These are phyloP conservation scores for Clunio marinus DNA, from an alignment of 2,888 invertebrate genomes.

Conservation along the genomic window DNA sequence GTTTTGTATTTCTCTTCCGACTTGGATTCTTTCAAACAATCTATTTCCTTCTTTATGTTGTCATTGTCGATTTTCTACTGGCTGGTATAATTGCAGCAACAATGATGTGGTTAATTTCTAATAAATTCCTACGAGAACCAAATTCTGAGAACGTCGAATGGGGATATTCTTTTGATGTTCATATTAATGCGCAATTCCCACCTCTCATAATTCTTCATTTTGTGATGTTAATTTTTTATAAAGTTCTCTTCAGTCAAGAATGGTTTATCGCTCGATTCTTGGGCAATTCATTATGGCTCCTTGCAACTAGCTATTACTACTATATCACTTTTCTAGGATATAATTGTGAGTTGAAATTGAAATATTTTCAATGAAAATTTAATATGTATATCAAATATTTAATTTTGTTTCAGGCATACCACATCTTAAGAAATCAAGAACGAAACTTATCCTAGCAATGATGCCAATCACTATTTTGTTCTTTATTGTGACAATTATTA, in stretches of 20 bases:
- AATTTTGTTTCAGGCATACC: conserved; percentile 67
- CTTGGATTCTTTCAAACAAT: conserved; percentile 66
- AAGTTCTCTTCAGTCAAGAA: conserved; percentile 69
- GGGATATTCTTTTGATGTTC: conserved; percentile 98
- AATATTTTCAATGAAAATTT: neutral
- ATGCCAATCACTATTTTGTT: conserved; percentile 71
- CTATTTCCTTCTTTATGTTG: conserved; percentile 83
- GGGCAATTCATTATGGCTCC: conserved; percentile 91
- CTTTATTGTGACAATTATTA: conserved; percentile 71
- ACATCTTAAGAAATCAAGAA: conserved; percentile 68
- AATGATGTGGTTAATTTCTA: conserved; percentile 72
- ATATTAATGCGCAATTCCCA: conserved; percentile 98
- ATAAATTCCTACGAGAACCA: conserved; percentile 47
- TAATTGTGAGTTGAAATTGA: conserved; percentile 81
- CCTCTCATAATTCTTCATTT: conserved; percentile 89
- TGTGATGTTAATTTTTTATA: conserved; percentile 83
- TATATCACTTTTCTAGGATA: conserved; percentile 98
- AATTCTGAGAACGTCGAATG: conserved; percentile 69
- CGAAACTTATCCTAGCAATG: conserved; percentile 78
- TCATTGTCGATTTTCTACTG: conserved; percentile 91
- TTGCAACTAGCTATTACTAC: conserved; percentile 85
- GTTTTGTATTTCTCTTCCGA: conserved; percentile 74
- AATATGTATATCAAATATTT: conserved; percentile 19
- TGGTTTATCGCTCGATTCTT: conserved; percentile 76
- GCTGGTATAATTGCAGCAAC: conserved; percentile 83